Percentiles rank a stretch among this genome's conserved stretches.
Conservation (phyloP, 2,888 invertebrate genomes). For the Tupiocoris notatus region DNA sequence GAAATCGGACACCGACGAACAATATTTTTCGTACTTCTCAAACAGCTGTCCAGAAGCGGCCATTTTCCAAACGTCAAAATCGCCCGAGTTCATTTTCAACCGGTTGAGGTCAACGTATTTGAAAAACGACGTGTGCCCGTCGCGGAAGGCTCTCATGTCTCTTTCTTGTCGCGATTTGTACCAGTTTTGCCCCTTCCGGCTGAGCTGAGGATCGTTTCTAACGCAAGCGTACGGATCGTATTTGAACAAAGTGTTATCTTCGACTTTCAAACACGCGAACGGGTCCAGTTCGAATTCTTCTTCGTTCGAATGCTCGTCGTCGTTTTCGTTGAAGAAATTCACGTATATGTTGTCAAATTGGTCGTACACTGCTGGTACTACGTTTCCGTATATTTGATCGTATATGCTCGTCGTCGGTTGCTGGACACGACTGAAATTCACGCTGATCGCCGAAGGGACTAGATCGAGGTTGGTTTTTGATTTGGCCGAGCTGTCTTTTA, state of each 20-base stretch:
- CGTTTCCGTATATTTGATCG: background rate
- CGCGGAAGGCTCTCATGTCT: background rate
- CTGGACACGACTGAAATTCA: background rate
- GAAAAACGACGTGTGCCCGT: background rate
- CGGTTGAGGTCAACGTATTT: slow-evolving; percentile 19
- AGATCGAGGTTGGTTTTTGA: background rate
- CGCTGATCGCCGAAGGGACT: background rate
- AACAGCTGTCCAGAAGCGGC: background rate
- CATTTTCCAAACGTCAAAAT: slow-evolving; percentile 21
- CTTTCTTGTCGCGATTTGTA: slow-evolving; percentile 17
- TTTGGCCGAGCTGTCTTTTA: too few species aligned
- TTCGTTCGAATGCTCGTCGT: background rate
- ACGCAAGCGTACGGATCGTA: slow-evolving; percentile 28
- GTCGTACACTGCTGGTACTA: background rate
- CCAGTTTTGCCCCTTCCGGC: background rate
- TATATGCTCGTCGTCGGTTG: background rate
- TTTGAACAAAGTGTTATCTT: background rate
- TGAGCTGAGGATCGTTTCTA: background rate
- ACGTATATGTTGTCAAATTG: background rate
- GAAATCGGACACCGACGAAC: background rate
- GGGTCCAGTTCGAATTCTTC: background rate
- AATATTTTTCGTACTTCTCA: background rate
- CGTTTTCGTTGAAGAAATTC: background rate
- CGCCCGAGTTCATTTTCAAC: background rate
- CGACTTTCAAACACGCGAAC: background rate